Evolutionary conservation across 2,888 invertebrate genomes (phyloP), one percentile per base, ranked within the genome.

Genomic region (Acanthosoma haemorrhoidale): DNA sequence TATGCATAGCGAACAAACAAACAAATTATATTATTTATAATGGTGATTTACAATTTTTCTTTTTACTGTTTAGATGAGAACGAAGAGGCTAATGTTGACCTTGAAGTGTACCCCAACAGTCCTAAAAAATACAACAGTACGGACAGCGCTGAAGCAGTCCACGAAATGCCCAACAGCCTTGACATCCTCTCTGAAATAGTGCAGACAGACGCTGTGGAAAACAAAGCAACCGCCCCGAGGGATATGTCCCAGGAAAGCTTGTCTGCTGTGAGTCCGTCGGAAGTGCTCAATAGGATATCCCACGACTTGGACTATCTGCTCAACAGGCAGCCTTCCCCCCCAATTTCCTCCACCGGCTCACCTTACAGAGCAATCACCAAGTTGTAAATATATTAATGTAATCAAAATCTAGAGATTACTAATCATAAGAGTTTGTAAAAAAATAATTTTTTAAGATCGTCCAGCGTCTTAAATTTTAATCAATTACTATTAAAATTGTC

Each of bases 261-360:
- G 1, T 61, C 64, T 8, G 67, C 9, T 9, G 58, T 9, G 29
- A 64, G 39, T 61, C 73, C 32, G 60, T 73, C 51, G 8, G 77
- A 77, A 63, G 88, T 92, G 84, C 81, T 92, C 64, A 88, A 90
- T 80, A 87, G 90, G 78, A 92, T 92, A 77, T 88, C 90, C 1
- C 88, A 88, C 77, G 92, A 92, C 81, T 82, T 92, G 75, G 90
- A 92, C 80, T 92, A 91, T 81, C 81, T 92, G 75, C 81, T 92
- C 72, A 91, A 91, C 80, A 84, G 89, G 73, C 85, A 83, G 72
- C 82, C 72, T n/a, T 59, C 60, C 38, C 34, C 43, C n/a, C 51
- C 13, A 25, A 25, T 25, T 51, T 51, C 51, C 6, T n/a, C n/a
- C n/a, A n/a, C n/a, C n/a, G n/a, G n/a, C n/a, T n/a, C n/a, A n/a